phyloP scores from a whole-genome alignment of 1,140 invertebrate genomes.

The roundworm (Caenorhabditis elegans) region WBcel235 BX284606.5:16011001-16011500 shows the following conservation, averaged over 20 bases:
- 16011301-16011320: too few relatives aligned
- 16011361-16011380: slow-evolving; percentile 1
- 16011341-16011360: slow-evolving; percentile 1
- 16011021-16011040: not conserved
- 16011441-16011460: not conserved
- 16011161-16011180: slow-evolving; percentile 2
- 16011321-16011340: not conserved
- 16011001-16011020: too few relatives aligned
- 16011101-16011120: not conserved
- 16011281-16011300: not conserved
- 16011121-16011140: too few relatives aligned
- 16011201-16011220: too few relatives aligned
- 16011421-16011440: not conserved
- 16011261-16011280: slow-evolving; percentile 27
- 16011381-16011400: not conserved
- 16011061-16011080: not conserved
- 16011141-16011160: too few relatives aligned
- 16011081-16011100: too few relatives aligned
- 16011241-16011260: not conserved
- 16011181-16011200: not conserved
- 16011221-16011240: not conserved
- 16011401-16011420: not conserved
- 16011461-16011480: too few relatives aligned
- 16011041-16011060: slow-evolving; percentile 11
- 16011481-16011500: too few relatives aligned